phyloP scores from a whole-genome alignment of 2,113 vertebrate species.

The Dipodomys ordii region DNA sequence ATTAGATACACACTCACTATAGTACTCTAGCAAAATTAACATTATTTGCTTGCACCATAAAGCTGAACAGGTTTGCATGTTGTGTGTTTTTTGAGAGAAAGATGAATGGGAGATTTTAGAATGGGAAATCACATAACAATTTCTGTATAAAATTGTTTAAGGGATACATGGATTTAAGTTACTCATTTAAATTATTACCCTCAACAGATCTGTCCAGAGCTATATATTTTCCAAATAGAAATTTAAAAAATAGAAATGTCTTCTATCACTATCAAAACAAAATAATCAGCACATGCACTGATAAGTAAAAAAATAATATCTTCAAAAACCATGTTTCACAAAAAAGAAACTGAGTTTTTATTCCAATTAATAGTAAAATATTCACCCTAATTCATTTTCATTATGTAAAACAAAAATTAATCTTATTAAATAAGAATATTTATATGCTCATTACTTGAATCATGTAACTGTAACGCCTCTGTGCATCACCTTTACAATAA shows the following conservation, averaged over 20 bases:
- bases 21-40: neutral
- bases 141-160: conserved; percentile 61
- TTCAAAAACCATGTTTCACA: conserved; percentile 5
- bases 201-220: conserved; percentile 7
- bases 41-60: conserved; percentile 26
- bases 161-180: neutral
- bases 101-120: conserved; percentile 61
- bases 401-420: neutral
- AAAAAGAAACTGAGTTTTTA: neutral
- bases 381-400: conserved; percentile 35
- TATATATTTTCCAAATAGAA: conserved; percentile 33
- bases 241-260: neutral
- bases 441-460: too few relatives aligned
- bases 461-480: too few relatives aligned
- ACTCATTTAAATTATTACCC: conserved; percentile 43
- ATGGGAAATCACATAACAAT: conserved; percentile 62
- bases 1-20: neutral
- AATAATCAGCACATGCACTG: neutral
- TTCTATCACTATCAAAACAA: neutral
- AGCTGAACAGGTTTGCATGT: conserved; percentile 11
- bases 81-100: conserved; percentile 21
- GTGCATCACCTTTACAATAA: too few relatives aligned
- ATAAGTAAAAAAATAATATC: neutral
- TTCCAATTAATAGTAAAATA: neutral
- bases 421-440: neutral